phyloP scores from a whole-genome alignment of 2,888 invertebrate species.

The Corbicula japonica region DNA sequence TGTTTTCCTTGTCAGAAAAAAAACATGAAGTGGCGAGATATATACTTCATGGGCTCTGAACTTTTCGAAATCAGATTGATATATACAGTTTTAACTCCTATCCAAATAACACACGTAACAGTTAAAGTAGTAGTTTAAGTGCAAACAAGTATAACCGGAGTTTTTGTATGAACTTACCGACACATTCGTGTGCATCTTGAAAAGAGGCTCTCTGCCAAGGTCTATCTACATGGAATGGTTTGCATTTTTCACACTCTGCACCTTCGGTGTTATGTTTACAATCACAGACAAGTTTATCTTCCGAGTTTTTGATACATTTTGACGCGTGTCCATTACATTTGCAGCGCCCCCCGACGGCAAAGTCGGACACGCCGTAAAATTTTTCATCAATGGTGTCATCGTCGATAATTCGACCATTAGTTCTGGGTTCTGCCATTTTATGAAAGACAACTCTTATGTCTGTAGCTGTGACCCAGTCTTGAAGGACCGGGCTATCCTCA shows the following conservation, averaged over 20 bases:
- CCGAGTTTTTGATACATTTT: slow-evolving; percentile 89
- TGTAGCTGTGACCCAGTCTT: slow-evolving; percentile 99
- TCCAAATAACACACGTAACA: too few species aligned
- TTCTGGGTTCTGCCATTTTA: slow-evolving; percentile 75
- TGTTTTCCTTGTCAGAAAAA: too few species aligned
- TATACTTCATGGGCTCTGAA: too few species aligned
- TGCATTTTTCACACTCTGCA: slow-evolving; percentile 98
- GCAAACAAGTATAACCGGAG: too few species aligned
- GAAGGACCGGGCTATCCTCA: slow-evolving; percentile 96
- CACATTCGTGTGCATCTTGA: slow-evolving; percentile 98
- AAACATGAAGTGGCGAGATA: too few species aligned
- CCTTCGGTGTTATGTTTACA: slow-evolving; percentile 99
- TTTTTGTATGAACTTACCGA: slow-evolving; percentile 91
- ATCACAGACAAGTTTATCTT: slow-evolving; percentile 93
- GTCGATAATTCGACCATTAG: slow-evolving; percentile 74
- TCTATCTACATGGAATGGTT: slow-evolving; percentile 98
- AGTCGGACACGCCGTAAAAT: slow-evolving; percentile 93
- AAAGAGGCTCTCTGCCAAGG: slow-evolving; percentile 99
- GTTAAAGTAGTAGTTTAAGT: too few species aligned
- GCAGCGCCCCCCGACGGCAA: slow-evolving; percentile 98
- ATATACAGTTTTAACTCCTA: too few species aligned
- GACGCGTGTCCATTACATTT: slow-evolving; percentile 99
- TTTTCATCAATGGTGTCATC: slow-evolving; percentile 79
- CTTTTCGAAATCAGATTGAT: too few species aligned
- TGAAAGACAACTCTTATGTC: slow-evolving; percentile 93